Percentiles rank a stretch among this genome's conserved stretches.
phyloP scores from a whole-genome alignment of 2,797 vertebrate genomes.

The Phoxinus dragarum region DNA sequence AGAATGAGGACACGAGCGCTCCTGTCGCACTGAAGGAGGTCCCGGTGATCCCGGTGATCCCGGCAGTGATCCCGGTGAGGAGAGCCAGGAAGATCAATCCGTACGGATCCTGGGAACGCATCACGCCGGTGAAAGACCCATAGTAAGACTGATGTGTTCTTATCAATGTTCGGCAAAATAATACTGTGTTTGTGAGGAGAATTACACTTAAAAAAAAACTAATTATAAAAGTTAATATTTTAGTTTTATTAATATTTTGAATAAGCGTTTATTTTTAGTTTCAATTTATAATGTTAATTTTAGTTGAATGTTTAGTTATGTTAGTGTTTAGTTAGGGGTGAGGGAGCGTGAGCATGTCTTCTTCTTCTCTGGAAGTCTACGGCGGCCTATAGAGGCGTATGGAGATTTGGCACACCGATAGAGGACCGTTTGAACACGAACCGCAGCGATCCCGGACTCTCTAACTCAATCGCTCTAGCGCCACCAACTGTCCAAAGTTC shows the following conservation, averaged over 20 bases:
- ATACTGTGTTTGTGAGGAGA: not conserved
- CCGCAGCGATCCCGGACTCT: too few species aligned
- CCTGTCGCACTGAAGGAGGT: not conserved
- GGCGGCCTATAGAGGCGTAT: too few species aligned
- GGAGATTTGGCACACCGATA: too few species aligned
- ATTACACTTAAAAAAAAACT: not conserved
- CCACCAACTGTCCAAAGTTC: too few species aligned
- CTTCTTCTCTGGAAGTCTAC: too few species aligned
- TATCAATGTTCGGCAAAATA: not conserved
- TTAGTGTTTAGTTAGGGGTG: too few species aligned
- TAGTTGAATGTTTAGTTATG: too few species aligned
- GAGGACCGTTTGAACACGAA: too few species aligned
- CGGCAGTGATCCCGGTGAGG: conserved; percentile 46
- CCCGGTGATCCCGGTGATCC: not conserved
- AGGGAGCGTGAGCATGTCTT: too few species aligned
- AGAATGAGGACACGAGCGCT: conserved; percentile 31
- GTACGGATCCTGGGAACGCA: conserved; percentile 88
- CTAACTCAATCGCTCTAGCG: too few species aligned
- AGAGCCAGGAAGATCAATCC: conserved; percentile 80
- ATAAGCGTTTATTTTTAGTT: not conserved
- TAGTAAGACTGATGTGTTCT: conserved; percentile 70
- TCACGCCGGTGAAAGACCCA: conserved; percentile 79
- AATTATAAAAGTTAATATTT: not conserved
- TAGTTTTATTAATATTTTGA: not conserved
- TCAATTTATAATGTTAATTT: too few species aligned